phyloP scores from a whole-genome alignment of 2,888 invertebrate species.

The Drosophila eohydei region DNA sequence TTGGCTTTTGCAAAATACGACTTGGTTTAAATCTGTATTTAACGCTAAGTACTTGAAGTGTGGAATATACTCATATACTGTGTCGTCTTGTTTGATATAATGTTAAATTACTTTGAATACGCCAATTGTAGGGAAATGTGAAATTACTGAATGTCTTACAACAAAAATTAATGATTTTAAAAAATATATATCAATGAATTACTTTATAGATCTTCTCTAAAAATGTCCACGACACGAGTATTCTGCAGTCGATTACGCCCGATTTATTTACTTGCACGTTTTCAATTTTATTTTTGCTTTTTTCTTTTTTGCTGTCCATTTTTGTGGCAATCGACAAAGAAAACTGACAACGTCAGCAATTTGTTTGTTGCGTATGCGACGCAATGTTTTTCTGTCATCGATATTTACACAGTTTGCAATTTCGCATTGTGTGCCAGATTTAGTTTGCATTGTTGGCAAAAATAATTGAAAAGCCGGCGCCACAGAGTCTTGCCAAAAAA shows the following conservation, averaged over 20 bases:
- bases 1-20: not conserved
- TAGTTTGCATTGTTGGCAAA: conserved; percentile 46
- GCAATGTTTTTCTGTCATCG: conserved; percentile 26
- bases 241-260: not conserved
- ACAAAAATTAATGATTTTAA: no score
- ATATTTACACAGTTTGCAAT: conserved; percentile 52
- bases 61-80: not conserved
- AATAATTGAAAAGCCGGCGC: conserved; percentile 65
- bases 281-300: not conserved
- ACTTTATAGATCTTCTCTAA: no score
- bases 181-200: no score
- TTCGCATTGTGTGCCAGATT: conserved; percentile 60
- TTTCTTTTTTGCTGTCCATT: conserved; percentile 22
- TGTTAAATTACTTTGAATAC: not conserved
- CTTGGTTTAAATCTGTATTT: not conserved
- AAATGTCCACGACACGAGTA: not conserved
- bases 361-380: conserved; percentile 47
- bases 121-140: no score
- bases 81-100: not conserved
- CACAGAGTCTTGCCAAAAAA: conserved; percentile 72
- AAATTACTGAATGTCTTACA: no score
- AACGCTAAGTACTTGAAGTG: not conserved
- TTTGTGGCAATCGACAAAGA: conserved; percentile 42
- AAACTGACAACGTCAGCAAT: conserved; percentile 44
- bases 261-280: not conserved